phyloP scores from a whole-genome alignment of 2,797 vertebrate species.

The Alauda arvensis region DNA sequence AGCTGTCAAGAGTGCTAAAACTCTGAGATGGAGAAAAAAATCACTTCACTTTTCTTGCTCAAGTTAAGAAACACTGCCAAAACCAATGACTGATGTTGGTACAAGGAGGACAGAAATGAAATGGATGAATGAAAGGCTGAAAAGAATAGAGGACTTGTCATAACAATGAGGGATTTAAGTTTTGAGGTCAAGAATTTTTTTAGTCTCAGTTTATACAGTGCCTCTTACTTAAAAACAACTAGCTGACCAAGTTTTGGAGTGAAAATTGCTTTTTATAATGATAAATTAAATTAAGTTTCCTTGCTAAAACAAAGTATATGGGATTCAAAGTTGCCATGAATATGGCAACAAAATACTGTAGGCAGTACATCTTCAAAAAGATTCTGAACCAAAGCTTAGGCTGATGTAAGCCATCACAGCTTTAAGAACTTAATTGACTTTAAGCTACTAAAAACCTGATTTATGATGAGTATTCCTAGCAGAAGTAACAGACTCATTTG shows the following conservation, averaged over 20 bases:
- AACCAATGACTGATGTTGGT: neutral
- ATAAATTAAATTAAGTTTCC: neutral
- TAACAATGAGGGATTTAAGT: constrained; percentile 59
- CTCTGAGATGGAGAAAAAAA: neutral
- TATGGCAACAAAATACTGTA: neutral
- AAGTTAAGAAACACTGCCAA: constrained; percentile 4
- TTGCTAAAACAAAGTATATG: neutral
- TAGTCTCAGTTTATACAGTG: neutral
- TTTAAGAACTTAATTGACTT: constrained; percentile 29
- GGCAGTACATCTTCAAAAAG: neutral
- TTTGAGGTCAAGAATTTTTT: neutral
- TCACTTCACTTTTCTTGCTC: neutral
- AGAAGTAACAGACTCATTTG: neutral
- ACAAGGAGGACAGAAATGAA: neutral
- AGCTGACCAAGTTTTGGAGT: neutral
- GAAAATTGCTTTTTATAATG: neutral
- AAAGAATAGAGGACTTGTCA: neutral
- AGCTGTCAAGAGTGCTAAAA: neutral
- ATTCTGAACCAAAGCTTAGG: neutral
- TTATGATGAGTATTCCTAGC: neutral
- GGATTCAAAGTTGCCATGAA: neutral
- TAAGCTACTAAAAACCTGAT: neutral
- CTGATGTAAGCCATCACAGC: neutral
- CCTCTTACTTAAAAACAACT: neutral
- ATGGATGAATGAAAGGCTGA: neutral